phyloP scores from a whole-genome alignment of 2,113 vertebrate genomes.

The Condylura cristata region DNA sequence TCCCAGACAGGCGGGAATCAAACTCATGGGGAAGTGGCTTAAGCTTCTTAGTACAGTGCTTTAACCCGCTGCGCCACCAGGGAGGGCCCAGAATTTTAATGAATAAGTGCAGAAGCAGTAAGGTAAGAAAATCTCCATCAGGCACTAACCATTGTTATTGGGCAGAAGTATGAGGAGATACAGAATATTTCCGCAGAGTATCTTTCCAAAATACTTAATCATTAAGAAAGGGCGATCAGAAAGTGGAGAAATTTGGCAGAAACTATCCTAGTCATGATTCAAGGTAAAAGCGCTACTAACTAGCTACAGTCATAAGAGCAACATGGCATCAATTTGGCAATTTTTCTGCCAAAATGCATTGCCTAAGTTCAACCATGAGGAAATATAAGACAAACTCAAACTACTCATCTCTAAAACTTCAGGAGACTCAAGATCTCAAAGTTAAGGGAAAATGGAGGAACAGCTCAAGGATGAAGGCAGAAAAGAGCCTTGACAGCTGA shows the following conservation, averaged over 20 bases:
- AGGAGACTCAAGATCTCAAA: background rate
- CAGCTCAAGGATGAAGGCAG: background rate
- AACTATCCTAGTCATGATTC: background rate
- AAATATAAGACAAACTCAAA: background rate
- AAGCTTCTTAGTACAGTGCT: too few species aligned
- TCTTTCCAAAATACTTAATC: background rate
- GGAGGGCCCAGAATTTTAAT: slow-evolving; percentile 22
- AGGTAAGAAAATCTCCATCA: background rate
- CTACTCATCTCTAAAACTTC: background rate
- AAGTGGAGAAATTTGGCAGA: slow-evolving; percentile 17
- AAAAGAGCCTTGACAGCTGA: background rate
- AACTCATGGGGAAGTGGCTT: too few species aligned
- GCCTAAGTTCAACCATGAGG: background rate
- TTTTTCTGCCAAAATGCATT: slow-evolving; percentile 13
- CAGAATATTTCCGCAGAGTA: background rate
- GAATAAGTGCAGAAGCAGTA: slow-evolving; percentile 1
- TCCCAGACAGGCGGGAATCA: too few species aligned
- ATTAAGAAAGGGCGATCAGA: background rate
- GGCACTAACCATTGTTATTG: background rate
- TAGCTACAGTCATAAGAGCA: background rate
- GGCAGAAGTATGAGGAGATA: background rate
- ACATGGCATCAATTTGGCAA: background rate
- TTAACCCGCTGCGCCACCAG: too few species aligned
- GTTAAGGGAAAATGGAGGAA: background rate
- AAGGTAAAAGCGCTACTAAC: background rate